These are phyloP conservation scores for Solen grandis DNA, from an alignment of 1,140 invertebrate species.

Conservation along the genomic window DNA sequence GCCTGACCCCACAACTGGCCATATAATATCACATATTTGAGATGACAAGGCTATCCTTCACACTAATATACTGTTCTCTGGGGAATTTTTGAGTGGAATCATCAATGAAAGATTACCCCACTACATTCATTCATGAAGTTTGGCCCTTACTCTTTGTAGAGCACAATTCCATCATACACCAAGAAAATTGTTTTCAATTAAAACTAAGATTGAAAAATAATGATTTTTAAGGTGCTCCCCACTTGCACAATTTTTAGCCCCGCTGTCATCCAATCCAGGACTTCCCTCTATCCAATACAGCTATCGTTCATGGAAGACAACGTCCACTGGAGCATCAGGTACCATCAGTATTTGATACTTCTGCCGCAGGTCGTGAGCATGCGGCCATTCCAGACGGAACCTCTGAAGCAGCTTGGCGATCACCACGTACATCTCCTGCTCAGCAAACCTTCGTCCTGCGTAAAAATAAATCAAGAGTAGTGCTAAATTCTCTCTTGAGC, in stretches of 20 bases:
- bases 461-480: conserved; percentile 62
- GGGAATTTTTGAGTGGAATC: no score
- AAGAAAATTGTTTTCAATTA: neutral
- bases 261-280: no score
- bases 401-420: conserved; percentile 81
- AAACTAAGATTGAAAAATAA: neutral
- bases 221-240: neutral
- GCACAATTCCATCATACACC: neutral
- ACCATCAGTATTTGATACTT: conserved; percentile 75
- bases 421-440: conserved; percentile 80
- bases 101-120: no score
- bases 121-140: neutral
- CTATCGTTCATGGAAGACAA: conserved; percentile 61
- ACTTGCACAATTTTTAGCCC: no score
- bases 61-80: no score
- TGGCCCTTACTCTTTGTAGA: neutral
- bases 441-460: conserved; percentile 79
- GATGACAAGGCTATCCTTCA: no score
- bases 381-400: conserved; percentile 77
- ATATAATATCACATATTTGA: no score
- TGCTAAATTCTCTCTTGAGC: no score
- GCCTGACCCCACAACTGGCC: no score
- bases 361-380: conserved; percentile 69
- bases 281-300: neutral
- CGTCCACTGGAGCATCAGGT: conserved; percentile 70